Base-by-base conservation (phyloP, 2,113 vertebrate species). In the Willisornis vidua region DNA sequence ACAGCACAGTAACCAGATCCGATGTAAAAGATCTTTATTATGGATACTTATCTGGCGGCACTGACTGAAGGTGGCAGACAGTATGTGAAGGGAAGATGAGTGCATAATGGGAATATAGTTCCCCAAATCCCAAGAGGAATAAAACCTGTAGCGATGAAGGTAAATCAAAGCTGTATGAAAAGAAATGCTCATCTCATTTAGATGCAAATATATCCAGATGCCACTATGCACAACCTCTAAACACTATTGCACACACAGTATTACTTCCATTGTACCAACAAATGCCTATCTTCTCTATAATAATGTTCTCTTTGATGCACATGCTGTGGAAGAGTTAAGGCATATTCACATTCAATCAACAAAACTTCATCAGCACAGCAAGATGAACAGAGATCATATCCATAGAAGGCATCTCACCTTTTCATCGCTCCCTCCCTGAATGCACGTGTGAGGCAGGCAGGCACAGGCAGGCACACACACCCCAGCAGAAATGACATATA, bases 111-210 rank as follows among this genome's bases (percentile, higher is more conserved):
- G 65, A 95, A 89, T 74, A 67, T 0, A 5, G 88, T 57, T 88
- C 76, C 57, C 65, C 65, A 81, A 4, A 84, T 90, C 94, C 76
- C 92, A 86, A 31, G 49, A 92, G 83, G 80, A 87, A 78, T 62
- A 89, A 92, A 84, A 90, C 73, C 61, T 87, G 73, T 84, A 90
- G 92, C 65, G 75, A 89, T 16, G 3, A 72, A 93, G 83, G 85
- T 90, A 94, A 93, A 96, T 95, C 88, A 92, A 93, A 95, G 79
- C 73, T 10, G 14, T 54, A 92, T 35, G 29, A 89, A 93, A 89
- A 92, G 79, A 90, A 93, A 85, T 0, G 8, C 55, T 94, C 83
- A 35, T 46, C 52, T 97, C 76, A 94, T 96, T 96, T 95, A 93
- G 65, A 96, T 96, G 96, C 80, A 96, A 90, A 97, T 92, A 84